Evolutionary conservation across 2,113 vertebrate species (phyloP).

Genomic region (Tretioscincus oriximinensis): DNA sequence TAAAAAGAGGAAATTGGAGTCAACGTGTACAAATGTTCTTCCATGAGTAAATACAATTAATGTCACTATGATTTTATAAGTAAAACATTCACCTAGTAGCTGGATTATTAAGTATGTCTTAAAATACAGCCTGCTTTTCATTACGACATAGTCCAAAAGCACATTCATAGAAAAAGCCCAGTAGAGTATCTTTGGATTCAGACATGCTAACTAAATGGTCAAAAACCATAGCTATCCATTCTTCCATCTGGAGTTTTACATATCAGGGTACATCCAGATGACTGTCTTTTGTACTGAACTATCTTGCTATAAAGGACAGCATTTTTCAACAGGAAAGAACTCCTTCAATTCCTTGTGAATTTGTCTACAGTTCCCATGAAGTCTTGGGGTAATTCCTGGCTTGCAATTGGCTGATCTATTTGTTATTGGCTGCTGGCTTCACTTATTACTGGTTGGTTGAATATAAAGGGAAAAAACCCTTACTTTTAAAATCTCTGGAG

Average conservation of each 20-base stretch:
- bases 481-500: no score
- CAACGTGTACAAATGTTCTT: constrained; percentile 5
- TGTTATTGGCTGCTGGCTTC: no score
- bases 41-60: neutral
- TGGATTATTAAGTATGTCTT: neutral
- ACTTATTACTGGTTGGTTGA: no score
- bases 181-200: neutral
- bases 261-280: neutral
- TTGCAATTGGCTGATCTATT: no score
- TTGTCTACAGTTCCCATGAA: no score
- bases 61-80: constrained; percentile 17
- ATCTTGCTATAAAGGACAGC: no score
- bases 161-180: neutral
- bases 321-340: no score
- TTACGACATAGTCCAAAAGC: neutral
- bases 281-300: no score
- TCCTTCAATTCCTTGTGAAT: no score
- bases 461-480: no score
- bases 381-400: no score
- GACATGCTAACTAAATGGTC: neutral
- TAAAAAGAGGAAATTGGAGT: constrained; percentile 18
- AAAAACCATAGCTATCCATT: neutral
- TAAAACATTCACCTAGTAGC: constrained; percentile 57
- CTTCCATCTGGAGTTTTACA: neutral
- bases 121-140: neutral